phyloP scores from a whole-genome alignment of 2,113 vertebrate genomes.

The Tylochromis polylepis region DNA sequence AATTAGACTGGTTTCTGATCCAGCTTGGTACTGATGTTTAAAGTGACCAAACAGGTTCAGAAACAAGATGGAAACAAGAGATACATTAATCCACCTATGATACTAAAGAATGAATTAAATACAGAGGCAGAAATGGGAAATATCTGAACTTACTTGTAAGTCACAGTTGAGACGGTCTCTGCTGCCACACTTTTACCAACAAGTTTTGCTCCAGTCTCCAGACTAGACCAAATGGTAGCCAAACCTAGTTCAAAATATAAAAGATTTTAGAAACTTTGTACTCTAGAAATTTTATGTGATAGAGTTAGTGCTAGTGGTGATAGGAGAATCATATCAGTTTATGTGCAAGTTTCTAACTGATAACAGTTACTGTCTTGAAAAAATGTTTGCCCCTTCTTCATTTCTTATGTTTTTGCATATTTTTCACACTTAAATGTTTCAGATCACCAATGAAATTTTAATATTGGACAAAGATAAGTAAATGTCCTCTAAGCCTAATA shows the following conservation, averaged over 20 bases:
- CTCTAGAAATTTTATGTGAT: not conserved
- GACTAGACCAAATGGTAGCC: constrained; percentile 87
- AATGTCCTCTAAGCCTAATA: not conserved
- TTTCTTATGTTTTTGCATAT: not conserved
- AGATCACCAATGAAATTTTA: not conserved
- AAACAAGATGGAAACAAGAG: not conserved
- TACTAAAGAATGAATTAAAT: not conserved
- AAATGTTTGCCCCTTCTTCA: not conserved
- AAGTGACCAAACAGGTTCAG: not conserved
- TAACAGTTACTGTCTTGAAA: not conserved
- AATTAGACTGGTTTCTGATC: not conserved
- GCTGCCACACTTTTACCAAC: constrained; percentile 85
- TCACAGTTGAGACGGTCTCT: constrained; percentile 88
- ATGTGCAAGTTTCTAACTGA: not conserved
- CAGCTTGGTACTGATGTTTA: not conserved
- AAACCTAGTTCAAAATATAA: constrained; percentile 77
- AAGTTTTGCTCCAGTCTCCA: constrained; percentile 88
- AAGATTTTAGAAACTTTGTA: not conserved
- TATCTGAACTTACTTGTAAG: constrained; percentile 83
- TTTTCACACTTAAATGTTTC: not conserved
- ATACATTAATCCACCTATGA: not conserved
- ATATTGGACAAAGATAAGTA: not conserved
- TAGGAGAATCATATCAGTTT: not conserved
- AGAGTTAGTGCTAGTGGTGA: not conserved
- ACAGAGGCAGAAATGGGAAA: not conserved